Percentiles rank a stretch among this genome's conserved stretches.
phyloP scores from a whole-genome alignment of 2,888 invertebrate genomes.

The Abrostola triplasia region DNA sequence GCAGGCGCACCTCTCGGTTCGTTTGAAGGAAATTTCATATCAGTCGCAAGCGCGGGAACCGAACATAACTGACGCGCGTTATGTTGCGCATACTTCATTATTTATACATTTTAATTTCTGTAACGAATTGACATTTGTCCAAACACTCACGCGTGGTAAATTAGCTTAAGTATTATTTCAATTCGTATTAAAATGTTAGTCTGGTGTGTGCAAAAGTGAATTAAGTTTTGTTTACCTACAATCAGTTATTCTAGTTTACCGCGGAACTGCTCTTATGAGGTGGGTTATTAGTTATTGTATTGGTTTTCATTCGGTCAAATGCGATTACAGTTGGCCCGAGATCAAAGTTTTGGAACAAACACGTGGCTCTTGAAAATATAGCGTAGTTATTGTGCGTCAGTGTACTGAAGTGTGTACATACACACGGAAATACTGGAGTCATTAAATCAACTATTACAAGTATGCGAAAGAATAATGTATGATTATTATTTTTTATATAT shows the following conservation, averaged over 20 bases:
- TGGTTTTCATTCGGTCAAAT: conserved; percentile 40
- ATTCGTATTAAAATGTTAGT: conserved; percentile 14
- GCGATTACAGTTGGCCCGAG: conserved; percentile 58
- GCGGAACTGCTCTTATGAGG: conserved; percentile 54
- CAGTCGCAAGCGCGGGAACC: conserved; percentile 74
- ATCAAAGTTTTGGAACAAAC: conserved; percentile 59
- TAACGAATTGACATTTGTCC: conserved; percentile 16
- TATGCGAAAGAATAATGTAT: conserved; percentile 31
- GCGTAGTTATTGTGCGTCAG: conserved; percentile 37
- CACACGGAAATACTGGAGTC: conserved; percentile 32
- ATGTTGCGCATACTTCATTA: conserved; percentile 45
- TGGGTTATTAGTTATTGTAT: conserved; percentile 49
- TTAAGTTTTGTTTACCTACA: conserved; percentile 50
- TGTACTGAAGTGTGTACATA: conserved; percentile 38
- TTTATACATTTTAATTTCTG: conserved; percentile 23
- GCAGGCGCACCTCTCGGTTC: conserved; percentile 63
- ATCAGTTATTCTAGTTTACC: conserved; percentile 41
- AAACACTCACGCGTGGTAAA: conserved; percentile 3
- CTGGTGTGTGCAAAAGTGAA: conserved; percentile 35
- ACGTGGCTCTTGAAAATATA: conserved; percentile 58
- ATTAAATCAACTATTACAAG: conserved; percentile 39
- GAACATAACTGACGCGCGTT: conserved; percentile 62
- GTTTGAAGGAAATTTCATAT: conserved; percentile 53
- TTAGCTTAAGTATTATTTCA: conserved; percentile 1
- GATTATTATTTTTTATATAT: conserved; percentile 22